phyloP scores from a whole-genome alignment of 2,797 vertebrate genomes.

The Urosaurus nigricauda region DNA sequence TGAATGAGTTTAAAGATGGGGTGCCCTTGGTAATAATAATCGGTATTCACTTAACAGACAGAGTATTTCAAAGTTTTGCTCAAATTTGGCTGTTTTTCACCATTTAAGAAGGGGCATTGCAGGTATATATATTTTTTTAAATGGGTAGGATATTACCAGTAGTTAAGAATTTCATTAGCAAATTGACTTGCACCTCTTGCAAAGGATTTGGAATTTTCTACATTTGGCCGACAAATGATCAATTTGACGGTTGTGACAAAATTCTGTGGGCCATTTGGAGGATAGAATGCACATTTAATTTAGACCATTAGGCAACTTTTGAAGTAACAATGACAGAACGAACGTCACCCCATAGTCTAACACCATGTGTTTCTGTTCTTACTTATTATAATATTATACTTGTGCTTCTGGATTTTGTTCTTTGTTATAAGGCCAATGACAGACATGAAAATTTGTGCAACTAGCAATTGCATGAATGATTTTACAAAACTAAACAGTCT shows the following conservation, averaged over 20 bases:
- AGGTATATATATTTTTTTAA: slow-evolving; percentile 51
- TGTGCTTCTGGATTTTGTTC: neutral
- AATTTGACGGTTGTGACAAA: slow-evolving; percentile 17
- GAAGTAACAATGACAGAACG: slow-evolving; percentile 10
- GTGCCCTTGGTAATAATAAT: slow-evolving; percentile 65
- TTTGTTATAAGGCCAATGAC: neutral
- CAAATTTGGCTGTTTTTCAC: slow-evolving; percentile 44
- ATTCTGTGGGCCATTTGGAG: neutral
- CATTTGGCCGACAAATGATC: neutral
- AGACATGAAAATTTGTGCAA: neutral
- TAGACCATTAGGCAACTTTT: slow-evolving; percentile 13
- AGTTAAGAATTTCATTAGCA: slow-evolving; percentile 59
- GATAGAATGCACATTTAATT: neutral
- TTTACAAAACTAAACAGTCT: neutral
- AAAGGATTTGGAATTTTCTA: slow-evolving; percentile 32
- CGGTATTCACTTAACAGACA: slow-evolving; percentile 67
- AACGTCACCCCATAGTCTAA: neutral
- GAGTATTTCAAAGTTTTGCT: slow-evolving; percentile 43
- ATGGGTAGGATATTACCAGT: slow-evolving; percentile 45
- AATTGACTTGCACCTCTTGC: slow-evolving; percentile 39
- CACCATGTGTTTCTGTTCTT: neutral
- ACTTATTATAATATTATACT: neutral
- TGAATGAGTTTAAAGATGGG: slow-evolving; percentile 72
- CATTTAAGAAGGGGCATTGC: slow-evolving; percentile 55
- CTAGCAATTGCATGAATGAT: neutral